Percentiles rank a stretch among this genome's conserved stretches.
phyloP scores from a whole-genome alignment of 2,797 vertebrate species.

The Poecilia gillii region DNA sequence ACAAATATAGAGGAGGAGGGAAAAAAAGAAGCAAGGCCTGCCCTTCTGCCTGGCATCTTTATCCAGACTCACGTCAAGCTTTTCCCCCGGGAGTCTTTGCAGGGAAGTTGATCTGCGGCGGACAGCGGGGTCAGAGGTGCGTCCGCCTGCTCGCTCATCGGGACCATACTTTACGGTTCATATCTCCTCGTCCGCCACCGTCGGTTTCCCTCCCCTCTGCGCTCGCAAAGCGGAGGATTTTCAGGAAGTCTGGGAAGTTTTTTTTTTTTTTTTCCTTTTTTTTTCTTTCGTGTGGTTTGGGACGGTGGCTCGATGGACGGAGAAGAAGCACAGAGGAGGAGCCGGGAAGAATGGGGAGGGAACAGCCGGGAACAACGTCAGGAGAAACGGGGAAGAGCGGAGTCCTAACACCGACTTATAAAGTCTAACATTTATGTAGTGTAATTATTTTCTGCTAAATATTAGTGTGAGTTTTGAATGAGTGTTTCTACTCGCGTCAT shows the following conservation, averaged over 20 bases:
- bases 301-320: conserved; percentile 51
- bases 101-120: conserved; percentile 54
- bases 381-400: conserved; percentile 18
- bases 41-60: not conserved
- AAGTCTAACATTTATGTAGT: not conserved
- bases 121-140: conserved; percentile 56
- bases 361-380: conserved; percentile 31
- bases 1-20: not conserved
- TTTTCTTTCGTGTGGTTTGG: conserved; percentile 17
- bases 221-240: not conserved
- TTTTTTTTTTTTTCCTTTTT: not conserved
- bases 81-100: conserved; percentile 62
- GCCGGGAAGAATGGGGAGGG: conserved; percentile 60
- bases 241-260: conserved; percentile 46
- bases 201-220: not conserved
- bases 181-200: conserved; percentile 20
- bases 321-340: conserved; percentile 59
- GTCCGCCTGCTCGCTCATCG: conserved; percentile 74
- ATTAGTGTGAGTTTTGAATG: not conserved
- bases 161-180: conserved; percentile 44
- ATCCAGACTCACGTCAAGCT: conserved; percentile 69
- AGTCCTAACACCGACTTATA: not conserved
- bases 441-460: not conserved
- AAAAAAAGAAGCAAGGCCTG: conserved; percentile 14
- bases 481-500: not conserved